A percentile compares a stretch with the other conserved stretches of the same genome.
Evolutionary conservation across 2,797 vertebrate species (phyloP).

Genomic region (Ceyx erithaca): DNA sequence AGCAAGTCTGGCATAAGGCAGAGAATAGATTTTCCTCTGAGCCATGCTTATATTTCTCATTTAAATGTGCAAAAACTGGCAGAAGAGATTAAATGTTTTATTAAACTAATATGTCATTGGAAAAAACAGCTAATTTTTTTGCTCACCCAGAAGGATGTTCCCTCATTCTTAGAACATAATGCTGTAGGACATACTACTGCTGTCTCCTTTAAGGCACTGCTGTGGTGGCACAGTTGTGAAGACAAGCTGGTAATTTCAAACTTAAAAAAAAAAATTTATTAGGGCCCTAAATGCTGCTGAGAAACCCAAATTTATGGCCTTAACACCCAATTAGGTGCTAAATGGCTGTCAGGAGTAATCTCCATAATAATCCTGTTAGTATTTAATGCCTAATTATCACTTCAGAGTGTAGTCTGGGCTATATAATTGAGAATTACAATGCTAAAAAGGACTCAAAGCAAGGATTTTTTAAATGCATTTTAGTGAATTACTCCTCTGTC

Average conservation of each 20-base stretch:
- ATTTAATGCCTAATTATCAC: conserved; percentile 82
- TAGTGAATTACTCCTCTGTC: conserved; percentile 68
- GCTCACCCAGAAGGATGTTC: not conserved
- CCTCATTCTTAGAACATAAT: not conserved
- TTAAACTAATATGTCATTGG: not conserved
- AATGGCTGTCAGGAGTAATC: conserved; percentile 79
- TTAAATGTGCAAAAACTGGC: not conserved
- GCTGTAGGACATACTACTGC: not conserved
- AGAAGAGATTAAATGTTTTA: not conserved
- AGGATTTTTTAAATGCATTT: conserved; percentile 58
- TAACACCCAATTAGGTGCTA: conserved; percentile 79
- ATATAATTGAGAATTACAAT: conserved; percentile 76
- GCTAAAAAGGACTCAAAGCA: conserved; percentile 69
- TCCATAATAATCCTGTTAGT: conserved; percentile 78
- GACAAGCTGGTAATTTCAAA: conserved; percentile 63
- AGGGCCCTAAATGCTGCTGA: conserved; percentile 52
- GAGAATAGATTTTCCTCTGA: not conserved
- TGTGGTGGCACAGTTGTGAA: conserved; percentile 53
- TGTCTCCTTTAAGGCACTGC: not conserved
- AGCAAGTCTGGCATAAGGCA: not conserved
- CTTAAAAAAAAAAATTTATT: conserved; percentile 60
- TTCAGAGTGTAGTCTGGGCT: conserved; percentile 72
- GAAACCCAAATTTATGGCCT: conserved; percentile 74
- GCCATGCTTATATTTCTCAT: not conserved
- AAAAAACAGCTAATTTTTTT: not conserved